Percentiles rank a stretch among this genome's conserved stretches.
Conservation (phyloP, 2,888 invertebrate genomes). For the Scaptomyza polygonia region DNA sequence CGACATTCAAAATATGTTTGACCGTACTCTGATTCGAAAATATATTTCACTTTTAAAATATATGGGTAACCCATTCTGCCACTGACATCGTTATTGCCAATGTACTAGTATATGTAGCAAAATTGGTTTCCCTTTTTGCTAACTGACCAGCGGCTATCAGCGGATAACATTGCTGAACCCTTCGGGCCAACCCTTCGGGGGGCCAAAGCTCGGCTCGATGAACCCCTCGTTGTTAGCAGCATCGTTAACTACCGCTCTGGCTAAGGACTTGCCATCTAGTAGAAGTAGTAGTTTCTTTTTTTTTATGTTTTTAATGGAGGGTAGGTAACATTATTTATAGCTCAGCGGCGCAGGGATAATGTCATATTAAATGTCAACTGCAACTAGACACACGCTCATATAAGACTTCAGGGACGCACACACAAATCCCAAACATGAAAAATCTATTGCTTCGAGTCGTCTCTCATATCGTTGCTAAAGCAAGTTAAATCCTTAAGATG, state of each 20-base stretch:
- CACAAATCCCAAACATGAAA: slow-evolving; percentile 76
- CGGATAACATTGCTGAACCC: slow-evolving; percentile 29
- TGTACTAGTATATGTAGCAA: slow-evolving; percentile 31
- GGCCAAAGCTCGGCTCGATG: slow-evolving; percentile 8
- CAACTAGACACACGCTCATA: slow-evolving; percentile 61
- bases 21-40: slow-evolving; percentile 10
- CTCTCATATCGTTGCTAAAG: slow-evolving; percentile 35
- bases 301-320: slow-evolving; percentile 68
- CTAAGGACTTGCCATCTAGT: slow-evolving; percentile 22
- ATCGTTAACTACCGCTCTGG: slow-evolving; percentile 42
- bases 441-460: slow-evolving; percentile 65
- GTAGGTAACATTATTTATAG: slow-evolving; percentile 74
- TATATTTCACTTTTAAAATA: slow-evolving; percentile 55
- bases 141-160: slow-evolving; percentile 32
- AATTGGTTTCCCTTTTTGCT: slow-evolving; percentile 30
- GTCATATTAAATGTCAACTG: slow-evolving; percentile 77
- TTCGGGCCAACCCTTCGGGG: slow-evolving; percentile 21
- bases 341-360: slow-evolving; percentile 77
- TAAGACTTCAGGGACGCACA: slow-evolving; percentile 72
- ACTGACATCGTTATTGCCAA: slow-evolving; percentile 40
- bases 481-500: slow-evolving; percentile 74
- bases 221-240: slow-evolving; percentile 31
- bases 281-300: too few relatives aligned
- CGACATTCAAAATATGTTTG: slow-evolving; percentile 61
- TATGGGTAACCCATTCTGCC: slow-evolving; percentile 17